Conservation (phyloP, 2,888 invertebrate species). For the Ectobius pallidus region DNA sequence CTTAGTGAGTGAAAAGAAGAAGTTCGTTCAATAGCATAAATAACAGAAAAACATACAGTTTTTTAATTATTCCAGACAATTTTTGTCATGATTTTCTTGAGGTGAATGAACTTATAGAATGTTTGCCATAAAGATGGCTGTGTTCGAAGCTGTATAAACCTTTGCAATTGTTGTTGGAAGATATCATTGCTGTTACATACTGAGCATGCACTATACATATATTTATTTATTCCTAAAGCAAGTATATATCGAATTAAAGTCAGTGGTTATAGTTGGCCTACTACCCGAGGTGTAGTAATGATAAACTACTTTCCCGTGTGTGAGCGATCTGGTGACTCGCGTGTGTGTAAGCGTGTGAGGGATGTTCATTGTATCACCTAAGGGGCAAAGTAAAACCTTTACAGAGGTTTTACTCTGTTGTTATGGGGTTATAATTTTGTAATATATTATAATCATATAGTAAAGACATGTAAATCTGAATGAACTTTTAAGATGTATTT, state of each 20-base stretch:
- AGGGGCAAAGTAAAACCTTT: not conserved
- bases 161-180: constrained; percentile 11
- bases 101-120: not conserved
- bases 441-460: constrained; percentile 10
- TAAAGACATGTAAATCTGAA: not conserved
- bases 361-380: not conserved
- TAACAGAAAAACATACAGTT: not conserved
- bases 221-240: constrained; percentile 13
- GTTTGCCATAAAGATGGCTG: constrained; percentile 3
- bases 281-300: not conserved
- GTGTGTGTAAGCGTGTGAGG: not conserved
- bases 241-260: not conserved
- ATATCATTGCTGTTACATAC: constrained; percentile 1
- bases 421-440: constrained; percentile 21
- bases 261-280: not conserved
- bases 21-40: not conserved
- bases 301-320: not conserved
- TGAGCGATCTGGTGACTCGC: too few species aligned
- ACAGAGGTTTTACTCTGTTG: constrained; percentile 22
- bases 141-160: not conserved
- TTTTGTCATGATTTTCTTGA: not conserved
- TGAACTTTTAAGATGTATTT: not conserved
- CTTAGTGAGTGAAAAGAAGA: not conserved
- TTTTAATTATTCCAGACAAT: not conserved
- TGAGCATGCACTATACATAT: not conserved